Evolutionary conservation across 2,113 vertebrate genomes (phyloP).

Genomic region (rat (Rattus norvegicus)): DNA sequence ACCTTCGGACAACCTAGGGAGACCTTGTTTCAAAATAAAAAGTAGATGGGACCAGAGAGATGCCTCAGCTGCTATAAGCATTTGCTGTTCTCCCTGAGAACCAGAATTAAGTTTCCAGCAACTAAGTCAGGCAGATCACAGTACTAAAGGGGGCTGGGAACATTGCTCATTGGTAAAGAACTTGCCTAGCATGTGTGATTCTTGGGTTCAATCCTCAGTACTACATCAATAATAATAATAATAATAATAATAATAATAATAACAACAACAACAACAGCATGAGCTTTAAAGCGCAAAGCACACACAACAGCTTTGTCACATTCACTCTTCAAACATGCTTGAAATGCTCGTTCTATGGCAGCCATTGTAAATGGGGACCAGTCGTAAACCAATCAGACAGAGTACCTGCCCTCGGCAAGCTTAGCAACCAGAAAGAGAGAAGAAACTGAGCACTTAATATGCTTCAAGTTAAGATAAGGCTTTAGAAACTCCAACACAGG

Average conservation of each 20-base stretch:
- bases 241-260: background rate
- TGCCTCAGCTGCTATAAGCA: background rate
- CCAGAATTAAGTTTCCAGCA: background rate
- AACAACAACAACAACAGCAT: background rate
- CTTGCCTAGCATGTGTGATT: background rate
- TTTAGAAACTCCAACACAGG: background rate
- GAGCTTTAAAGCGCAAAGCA: background rate
- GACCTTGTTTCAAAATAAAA: background rate
- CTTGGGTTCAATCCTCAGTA: background rate
- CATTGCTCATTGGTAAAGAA: background rate
- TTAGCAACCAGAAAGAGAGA: background rate
- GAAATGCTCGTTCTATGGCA: background rate
- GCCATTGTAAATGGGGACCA: too few relatives aligned
- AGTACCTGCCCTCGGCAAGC: background rate
- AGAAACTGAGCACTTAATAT: background rate
- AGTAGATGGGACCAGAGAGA: background rate
- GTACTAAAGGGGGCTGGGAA: too few relatives aligned
- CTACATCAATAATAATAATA: background rate
- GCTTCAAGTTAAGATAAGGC: background rate
- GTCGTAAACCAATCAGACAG: background rate
- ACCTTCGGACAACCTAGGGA: background rate
- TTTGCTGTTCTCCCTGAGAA: background rate
- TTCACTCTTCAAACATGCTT: background rate
- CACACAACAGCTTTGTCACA: background rate
- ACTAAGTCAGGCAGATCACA: background rate